A percentile compares a stretch with the other conserved stretches of the same genome.
Conservation (phyloP, 2,797 vertebrate species). For the Tauraco hartlaubi region DNA sequence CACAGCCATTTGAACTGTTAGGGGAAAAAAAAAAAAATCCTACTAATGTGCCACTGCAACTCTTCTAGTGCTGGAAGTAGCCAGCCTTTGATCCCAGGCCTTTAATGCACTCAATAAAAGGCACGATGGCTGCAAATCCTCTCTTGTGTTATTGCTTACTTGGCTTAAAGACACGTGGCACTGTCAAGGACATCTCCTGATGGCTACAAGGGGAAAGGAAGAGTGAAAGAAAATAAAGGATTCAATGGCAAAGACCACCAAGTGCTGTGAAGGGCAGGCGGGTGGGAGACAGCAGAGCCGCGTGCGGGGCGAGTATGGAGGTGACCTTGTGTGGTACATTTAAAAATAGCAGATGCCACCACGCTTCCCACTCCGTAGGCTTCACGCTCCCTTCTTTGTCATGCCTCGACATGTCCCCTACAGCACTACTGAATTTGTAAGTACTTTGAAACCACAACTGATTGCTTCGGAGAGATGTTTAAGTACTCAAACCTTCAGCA, state of each 20-base stretch:
- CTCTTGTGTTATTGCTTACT: conserved; percentile 12
- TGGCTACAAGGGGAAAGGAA: background rate
- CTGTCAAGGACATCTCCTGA: background rate
- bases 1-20: background rate
- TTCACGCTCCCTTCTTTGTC: background rate
- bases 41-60: background rate
- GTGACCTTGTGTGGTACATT: background rate
- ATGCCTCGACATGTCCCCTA: background rate
- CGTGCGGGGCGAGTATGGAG: background rate
- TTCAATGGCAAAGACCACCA: background rate
- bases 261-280: fast-evolving
- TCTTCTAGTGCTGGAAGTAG: background rate
- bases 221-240: conserved; percentile 12
- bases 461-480: conserved; percentile 19
- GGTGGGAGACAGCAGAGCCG: fast-evolving
- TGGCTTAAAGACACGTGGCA: background rate
- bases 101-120: conserved; percentile 34
- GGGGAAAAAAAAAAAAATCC: background rate
- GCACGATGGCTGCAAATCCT: background rate
- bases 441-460: conserved; percentile 35
- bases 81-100: conserved; percentile 30
- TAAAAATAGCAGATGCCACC: conserved; percentile 26
- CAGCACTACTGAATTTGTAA: conserved; percentile 1
- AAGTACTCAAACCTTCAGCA: background rate
- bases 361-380: background rate